Base-by-base conservation (phyloP, 2,888 invertebrate species). In the Rotaria socialis region DNA sequence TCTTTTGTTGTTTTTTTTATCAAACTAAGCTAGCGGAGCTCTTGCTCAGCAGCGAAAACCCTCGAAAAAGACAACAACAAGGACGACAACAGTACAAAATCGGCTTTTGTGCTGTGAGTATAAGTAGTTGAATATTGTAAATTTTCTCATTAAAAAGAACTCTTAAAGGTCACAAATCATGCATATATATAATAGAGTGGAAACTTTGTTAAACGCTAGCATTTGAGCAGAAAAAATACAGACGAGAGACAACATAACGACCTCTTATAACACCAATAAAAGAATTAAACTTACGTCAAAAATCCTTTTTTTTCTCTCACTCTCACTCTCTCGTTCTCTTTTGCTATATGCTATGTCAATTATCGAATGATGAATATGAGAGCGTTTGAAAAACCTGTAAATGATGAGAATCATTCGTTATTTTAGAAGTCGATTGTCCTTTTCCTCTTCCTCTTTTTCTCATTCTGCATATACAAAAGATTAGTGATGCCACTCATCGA, bases 1-100 rank as follows among this genome's bases (percentile, higher is more conserved):
- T 67, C 67, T 67, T 67, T 67, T 67, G 67, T 67, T 67, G 67
- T 67, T 67, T 67, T 67, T 35, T 35, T 67, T 27, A 67, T 67
- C 67, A 67, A 16, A 19, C 7, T 14, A 67, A 67, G 67, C 67
- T 67, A 67, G 67, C 67, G 16, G 67, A 67, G 67, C 67, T 67
- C 35, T 67, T 67, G 67, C 67, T 67, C 67, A 16, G 35, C 67
- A 67, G 67, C 67, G 52, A 67, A 67, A 67, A 35, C 67, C 67
- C 67, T 67, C 67, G 67, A 67, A 67, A 35, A 35, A 41, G 27
- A 60, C 60, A 60, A 35, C 67, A 16, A 35, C 67, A 41, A 67
- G 5, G 19, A 27, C 35, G 35, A 27, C 27, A 16, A 67, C 67
- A 67, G 67, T 35, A 41, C 67, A 67, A 35, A 35, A 67, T 67